Conservation (phyloP, 2,113 vertebrate genomes). For the Carollia perspicillata region DNA sequence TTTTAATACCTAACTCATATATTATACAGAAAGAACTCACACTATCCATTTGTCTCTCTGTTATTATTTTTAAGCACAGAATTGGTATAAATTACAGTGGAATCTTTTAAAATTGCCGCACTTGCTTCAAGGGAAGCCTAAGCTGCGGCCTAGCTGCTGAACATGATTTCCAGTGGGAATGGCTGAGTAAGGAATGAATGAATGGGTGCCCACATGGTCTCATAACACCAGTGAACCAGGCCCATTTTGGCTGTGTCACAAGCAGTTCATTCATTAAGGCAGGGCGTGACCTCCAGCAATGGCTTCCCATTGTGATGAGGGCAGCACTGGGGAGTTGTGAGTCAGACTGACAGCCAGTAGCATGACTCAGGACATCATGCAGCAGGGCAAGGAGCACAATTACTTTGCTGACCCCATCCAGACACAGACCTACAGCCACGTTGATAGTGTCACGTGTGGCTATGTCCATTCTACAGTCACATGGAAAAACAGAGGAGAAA, state of each 20-base stretch:
- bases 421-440: not conserved
- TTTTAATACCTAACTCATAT: slow-evolving; percentile 51
- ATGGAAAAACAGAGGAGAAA: not conserved
- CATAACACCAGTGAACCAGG: not conserved
- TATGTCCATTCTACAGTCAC: not conserved
- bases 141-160: not conserved
- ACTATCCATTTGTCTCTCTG: slow-evolving; percentile 22
- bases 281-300: not conserved
- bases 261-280: slow-evolving; percentile 27
- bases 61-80: slow-evolving; percentile 46
- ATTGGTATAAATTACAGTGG: slow-evolving; percentile 11
- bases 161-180: not conserved
- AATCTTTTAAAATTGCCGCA: not conserved
- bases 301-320: not conserved
- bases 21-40: not conserved
- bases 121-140: slow-evolving; percentile 8
- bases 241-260: not conserved
- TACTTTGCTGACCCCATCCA: not conserved
- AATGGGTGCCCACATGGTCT: not conserved
- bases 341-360: not conserved
- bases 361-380: not conserved
- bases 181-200: not conserved
- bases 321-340: not conserved
- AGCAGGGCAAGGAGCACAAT: not conserved
- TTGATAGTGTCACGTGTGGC: not conserved